These are phyloP conservation scores for Hetaerina americana DNA, from an alignment of 1,140 invertebrate genomes.

Conservation along the genomic window DNA sequence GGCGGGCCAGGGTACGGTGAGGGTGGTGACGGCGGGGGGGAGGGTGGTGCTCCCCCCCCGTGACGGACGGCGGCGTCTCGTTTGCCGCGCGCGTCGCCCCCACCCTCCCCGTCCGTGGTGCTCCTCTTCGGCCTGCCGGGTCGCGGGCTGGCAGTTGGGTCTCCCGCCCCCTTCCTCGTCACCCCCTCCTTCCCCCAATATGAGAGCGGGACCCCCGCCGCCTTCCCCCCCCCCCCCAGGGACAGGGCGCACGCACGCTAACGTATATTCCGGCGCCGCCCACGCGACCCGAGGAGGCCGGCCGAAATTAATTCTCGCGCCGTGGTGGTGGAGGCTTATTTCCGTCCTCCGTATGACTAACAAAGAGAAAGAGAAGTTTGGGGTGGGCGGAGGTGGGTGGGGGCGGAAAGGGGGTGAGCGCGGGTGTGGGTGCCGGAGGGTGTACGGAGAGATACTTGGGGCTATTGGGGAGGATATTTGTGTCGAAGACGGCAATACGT, in stretches of 20 bases:
- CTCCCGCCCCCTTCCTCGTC: background rate
- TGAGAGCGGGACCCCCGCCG: background rate
- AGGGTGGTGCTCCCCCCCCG: too few relatives aligned
- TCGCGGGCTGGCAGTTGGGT: background rate
- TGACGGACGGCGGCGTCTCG: too few relatives aligned
- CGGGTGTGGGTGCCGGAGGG: too few relatives aligned
- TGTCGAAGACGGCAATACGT: too few relatives aligned
- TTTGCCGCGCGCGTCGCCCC: too few relatives aligned
- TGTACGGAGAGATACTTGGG: too few relatives aligned
- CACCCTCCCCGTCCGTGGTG: too few relatives aligned
- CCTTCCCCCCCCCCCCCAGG: background rate
- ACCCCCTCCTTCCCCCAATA: too few relatives aligned
- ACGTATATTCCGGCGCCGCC: background rate
- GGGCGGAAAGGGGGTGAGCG: too few relatives aligned
- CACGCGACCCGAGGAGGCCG: background rate
- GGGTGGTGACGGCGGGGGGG: too few relatives aligned
- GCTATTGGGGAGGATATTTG: too few relatives aligned
- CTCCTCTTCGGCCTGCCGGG: background rate
- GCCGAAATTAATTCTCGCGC: background rate
- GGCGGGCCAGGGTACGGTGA: too few relatives aligned
- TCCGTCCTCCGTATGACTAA: background rate
- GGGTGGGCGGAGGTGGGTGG: background rate
- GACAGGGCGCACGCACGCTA: background rate
- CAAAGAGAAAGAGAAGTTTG: background rate
- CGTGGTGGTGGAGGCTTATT: background rate